Conservation (phyloP, 1,140 invertebrate species). For the Leptinotarsa texana region DNA sequence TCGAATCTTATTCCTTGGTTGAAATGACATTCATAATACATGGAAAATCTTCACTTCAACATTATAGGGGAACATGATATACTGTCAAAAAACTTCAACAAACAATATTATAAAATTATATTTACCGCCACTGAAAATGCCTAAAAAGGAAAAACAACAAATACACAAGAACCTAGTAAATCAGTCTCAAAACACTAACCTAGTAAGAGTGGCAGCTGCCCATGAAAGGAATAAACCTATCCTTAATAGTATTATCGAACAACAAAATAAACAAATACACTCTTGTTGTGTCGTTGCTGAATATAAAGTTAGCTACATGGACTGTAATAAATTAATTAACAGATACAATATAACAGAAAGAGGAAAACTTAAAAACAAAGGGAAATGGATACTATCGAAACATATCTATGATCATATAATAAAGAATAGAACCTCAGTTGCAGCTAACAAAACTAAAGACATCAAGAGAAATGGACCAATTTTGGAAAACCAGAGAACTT, state of each 20-base stretch:
- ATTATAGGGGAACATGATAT: not conserved
- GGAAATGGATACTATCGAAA: not conserved
- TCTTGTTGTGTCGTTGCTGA: not conserved
- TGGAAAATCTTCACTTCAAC: not conserved
- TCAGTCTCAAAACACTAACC: not conserved
- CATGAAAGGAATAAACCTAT: not conserved
- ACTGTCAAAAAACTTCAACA: not conserved
- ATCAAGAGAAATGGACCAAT: not conserved
- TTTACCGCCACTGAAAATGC: not conserved
- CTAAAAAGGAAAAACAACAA: not conserved
- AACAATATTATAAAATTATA: not conserved
- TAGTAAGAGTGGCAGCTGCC: not conserved
- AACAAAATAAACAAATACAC: not conserved
- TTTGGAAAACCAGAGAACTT: not conserved
- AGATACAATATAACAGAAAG: not conserved
- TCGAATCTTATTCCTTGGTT: not conserved
- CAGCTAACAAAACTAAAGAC: not conserved
- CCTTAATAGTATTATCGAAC: not conserved
- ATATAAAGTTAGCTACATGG: not conserved
- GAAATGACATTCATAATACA: not conserved
- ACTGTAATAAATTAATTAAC: not conserved
- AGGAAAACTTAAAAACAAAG: not conserved
- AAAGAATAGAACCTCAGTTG: not conserved
- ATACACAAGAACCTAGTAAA: not conserved
- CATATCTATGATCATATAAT: not conserved